Evolutionary conservation across 2,797 vertebrate species (phyloP), one percentile per base, ranked within the genome.

Genomic region (Cyprinodon diabolis): DNA sequence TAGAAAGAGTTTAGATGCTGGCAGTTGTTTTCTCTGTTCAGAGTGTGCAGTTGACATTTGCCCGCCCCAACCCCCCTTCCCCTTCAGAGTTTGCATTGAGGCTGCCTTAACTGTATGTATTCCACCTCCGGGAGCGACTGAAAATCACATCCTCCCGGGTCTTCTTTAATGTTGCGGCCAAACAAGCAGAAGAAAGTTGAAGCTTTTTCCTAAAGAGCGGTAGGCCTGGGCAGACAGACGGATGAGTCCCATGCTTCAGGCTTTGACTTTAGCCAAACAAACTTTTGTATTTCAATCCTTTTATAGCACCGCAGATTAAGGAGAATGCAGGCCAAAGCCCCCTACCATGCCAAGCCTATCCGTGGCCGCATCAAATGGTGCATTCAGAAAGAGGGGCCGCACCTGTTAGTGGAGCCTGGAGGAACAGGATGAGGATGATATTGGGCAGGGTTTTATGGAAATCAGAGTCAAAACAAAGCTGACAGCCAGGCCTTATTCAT

Each of bases 401-500:
- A 93, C 93, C 94, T 95, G 93, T 94, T 94, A 84, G 89, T 87
- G 85, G 81, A 88, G 87, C 86, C 74, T 88, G 84, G 84, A 92
- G 84, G 86, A 92, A 79, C 83, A 77, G 81, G 79, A 87, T 84
- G 80, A 77, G 89, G 90, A 87, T 87, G 90, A 91, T 89, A 90
- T 81, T 89, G 89, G 92, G 88, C 88, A 79, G 84, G 90, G 86
- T 87, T 91, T 92, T 93, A 90, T 93, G 90, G 88, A 86, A 87
- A 90, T 93, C 87, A 72, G 91, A 93, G 91, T 91, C 88, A 89
- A 88, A 93, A 94, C 92, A 94, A 94, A 93, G 90, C 90, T 92
- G 91, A 92, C 91, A 92, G 91, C 89, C 91, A 82, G 82, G 81
- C 88, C 89, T 93, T 91, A 93, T 93, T 95, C 90, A 91, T 92